phyloP scores from a whole-genome alignment of 2,888 invertebrate genomes.

The Machimus atricapillus region DNA sequence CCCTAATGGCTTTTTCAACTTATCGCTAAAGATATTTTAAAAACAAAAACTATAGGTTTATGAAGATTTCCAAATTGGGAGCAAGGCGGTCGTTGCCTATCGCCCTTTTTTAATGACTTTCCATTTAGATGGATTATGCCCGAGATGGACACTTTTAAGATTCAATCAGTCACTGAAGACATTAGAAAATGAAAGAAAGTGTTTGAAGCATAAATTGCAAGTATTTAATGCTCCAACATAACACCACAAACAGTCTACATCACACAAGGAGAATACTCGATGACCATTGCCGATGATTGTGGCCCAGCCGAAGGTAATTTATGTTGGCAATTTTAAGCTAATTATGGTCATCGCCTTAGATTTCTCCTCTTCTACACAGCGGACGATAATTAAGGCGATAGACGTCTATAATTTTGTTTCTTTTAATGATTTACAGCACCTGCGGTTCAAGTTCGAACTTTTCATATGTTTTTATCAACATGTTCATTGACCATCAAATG shows the following conservation, averaged over 20 bases:
- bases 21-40: neutral
- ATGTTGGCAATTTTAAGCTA: neutral
- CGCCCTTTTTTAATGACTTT: neutral
- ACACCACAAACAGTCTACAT: neutral
- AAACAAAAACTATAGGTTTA: neutral
- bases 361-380: neutral
- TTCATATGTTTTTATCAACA: neutral
- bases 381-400: neutral
- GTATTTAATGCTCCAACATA: neutral
- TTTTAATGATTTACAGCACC: neutral
- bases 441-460: neutral
- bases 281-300: neutral
- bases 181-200: neutral
- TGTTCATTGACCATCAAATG: neutral
- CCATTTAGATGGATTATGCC: neutral
- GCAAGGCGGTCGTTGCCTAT: neutral
- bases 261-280: too few species aligned
- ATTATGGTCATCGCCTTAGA: neutral
- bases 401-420: neutral
- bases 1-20: neutral
- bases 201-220: neutral
- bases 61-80: neutral
- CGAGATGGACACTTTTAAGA: neutral
- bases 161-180: neutral
- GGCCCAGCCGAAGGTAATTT: neutral